Base-by-base conservation (phyloP, 2,113 vertebrate species). In the Mionectes macconnelli region DNA sequence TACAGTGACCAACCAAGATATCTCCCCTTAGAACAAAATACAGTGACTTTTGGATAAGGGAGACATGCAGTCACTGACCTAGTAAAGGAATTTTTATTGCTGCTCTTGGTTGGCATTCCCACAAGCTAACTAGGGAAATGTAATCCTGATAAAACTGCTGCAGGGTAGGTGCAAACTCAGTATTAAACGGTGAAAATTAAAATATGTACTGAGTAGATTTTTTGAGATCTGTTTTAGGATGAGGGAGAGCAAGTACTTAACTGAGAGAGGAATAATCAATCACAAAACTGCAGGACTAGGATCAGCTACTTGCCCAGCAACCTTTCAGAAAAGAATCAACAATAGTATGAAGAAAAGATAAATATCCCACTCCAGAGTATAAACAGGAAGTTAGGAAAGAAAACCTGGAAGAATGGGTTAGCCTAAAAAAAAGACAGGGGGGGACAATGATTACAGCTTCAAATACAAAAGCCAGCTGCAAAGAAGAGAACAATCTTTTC, bases 21-120 rank as follows among this genome's bases (percentile, higher is more conserved):
- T 0, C 1, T 45, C 17, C 72, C 13, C 63, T 78, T 25, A 52
- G 11, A 68, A 40, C 13, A 89, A 94, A 91, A 55, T 28, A 49
- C 7, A 47, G 77, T 15, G 17, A 45, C 12, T 62, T 76, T 15
- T 44, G 22, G 6, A 30, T 63, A 73, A 79, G 22, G 31, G 33
- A 59, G 14, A 64, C 0, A 0, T 0, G 1, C 10, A 62, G 24
- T 66, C 2, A 1, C 21, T 81, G 55, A 81, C 27, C 5, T 7
- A 64, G 16, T 35, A 83, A 63, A 70, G 5, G 3, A 4, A 5
- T 39, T 70, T 73, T 62, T 68, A 24, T 53, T 74, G 9, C 23
- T 93, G 22, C 3, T 62, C 35, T 75, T 60, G 28, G 11, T 17
- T 75, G 12, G 16, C 17, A 62, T 70, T 89, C 21, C 52, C 14